phyloP scores from a whole-genome alignment of 1,140 invertebrate genomes.

The Trichonephila inaurata region DNA sequence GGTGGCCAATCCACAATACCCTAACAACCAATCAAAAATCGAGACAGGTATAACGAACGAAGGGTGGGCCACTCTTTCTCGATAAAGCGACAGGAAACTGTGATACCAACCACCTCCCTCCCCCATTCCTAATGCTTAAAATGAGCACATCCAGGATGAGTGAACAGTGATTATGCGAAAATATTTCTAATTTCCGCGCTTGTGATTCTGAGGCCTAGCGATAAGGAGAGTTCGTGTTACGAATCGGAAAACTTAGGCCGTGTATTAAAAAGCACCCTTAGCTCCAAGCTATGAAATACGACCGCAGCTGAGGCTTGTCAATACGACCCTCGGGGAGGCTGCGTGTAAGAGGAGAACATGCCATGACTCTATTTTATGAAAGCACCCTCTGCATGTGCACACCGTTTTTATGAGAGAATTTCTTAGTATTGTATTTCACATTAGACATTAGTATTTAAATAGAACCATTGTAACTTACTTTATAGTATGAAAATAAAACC shows the following conservation, averaged over 20 bases:
- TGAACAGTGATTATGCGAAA: slow-evolving; percentile 21
- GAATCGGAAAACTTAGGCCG: neutral
- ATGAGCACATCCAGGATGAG: neutral
- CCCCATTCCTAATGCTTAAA: neutral
- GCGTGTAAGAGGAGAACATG: slow-evolving; percentile 16
- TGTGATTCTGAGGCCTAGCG: slow-evolving; percentile 12
- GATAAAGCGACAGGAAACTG: slow-evolving; percentile 55
- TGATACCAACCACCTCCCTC: neutral
- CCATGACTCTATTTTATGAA: neutral
- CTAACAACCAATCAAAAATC: slow-evolving; percentile 68
- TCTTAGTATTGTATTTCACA: neutral
- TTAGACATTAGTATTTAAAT: neutral
- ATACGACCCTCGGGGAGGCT: neutral
- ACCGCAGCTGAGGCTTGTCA: slow-evolving; percentile 24
- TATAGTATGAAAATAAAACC: neutral
- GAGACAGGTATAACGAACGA: slow-evolving; percentile 57
- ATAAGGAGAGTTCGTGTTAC: slow-evolving; percentile 59
- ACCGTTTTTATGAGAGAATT: neutral
- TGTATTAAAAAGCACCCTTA: slow-evolving; percentile 28
- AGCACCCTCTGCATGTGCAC: neutral
- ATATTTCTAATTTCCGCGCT: slow-evolving; percentile 63
- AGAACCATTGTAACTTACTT: neutral
- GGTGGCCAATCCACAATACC: slow-evolving; percentile 55
- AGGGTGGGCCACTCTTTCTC: slow-evolving; percentile 62
- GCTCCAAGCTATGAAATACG: slow-evolving; percentile 36